Evolutionary conservation across 1,140 invertebrate species (phyloP).

Genomic region (Drosophila pectinifera): DNA sequence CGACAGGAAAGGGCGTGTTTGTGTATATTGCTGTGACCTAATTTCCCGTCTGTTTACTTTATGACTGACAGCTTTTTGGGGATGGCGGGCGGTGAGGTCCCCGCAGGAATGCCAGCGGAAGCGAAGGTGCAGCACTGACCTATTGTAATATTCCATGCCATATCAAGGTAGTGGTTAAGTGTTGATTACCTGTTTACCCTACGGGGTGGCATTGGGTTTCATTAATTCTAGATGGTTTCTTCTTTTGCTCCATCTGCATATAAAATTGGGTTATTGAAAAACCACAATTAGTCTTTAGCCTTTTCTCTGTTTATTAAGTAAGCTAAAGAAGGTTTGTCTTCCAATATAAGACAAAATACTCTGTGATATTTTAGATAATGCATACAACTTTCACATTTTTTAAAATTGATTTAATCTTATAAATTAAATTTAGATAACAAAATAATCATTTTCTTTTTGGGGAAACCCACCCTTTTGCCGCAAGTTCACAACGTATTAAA

Average conservation of each 20-base stretch:
- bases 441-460: no score
- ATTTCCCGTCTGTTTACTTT: conserved; percentile 46
- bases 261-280: neutral
- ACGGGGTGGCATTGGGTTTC: neutral
- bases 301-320: neutral
- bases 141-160: conserved; percentile 52
- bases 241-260: conserved; percentile 1
- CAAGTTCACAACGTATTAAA: no score
- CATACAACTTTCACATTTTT: no score
- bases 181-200: conserved; percentile 21
- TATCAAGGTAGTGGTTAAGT: conserved; percentile 16
- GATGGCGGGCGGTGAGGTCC: conserved; percentile 4
- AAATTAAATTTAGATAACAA: no score
- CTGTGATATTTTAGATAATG: no score
- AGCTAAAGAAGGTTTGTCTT: no score
- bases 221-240: neutral
- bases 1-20: conserved; percentile 41
- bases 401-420: no score
- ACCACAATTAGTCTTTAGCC: no score
- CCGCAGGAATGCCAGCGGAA: conserved; percentile 27
- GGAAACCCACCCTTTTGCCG: no score
- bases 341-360: no score
- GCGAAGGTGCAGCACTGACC: conserved; percentile 62
- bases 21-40: conserved; percentile 46
- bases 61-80: conserved; percentile 3